phyloP scores from a whole-genome alignment of 2,113 vertebrate genomes.

The Rhinoptilus africanus region DNA sequence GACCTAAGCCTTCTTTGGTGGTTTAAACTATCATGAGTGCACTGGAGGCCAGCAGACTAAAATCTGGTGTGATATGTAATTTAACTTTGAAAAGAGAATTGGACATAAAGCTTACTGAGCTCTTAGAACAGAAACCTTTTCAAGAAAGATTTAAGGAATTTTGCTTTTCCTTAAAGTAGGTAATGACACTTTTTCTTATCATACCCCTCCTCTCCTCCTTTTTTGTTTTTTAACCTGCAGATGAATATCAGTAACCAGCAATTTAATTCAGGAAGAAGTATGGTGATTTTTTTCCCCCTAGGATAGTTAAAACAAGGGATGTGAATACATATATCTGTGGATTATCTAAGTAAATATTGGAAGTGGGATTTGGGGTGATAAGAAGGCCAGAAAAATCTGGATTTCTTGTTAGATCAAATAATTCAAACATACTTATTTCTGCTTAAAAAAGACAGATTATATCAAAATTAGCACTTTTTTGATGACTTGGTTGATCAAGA shows the following conservation, averaged over 20 bases:
- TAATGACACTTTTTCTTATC: neutral
- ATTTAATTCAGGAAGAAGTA: neutral
- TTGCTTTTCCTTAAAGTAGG: neutral
- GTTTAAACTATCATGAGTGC: neutral
- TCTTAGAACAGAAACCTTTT: neutral
- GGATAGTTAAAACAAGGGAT: neutral
- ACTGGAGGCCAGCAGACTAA: neutral
- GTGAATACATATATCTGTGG: neutral
- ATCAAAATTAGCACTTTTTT: neutral
- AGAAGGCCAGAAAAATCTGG: neutral
- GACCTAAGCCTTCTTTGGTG: neutral
- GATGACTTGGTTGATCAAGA: neutral
- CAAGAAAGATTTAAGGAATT: neutral
- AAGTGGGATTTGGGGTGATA: neutral
- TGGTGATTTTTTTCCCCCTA: neutral
- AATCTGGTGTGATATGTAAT: accelerated
- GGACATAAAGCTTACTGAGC: neutral
- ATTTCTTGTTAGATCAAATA: neutral
- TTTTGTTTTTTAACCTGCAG: neutral
- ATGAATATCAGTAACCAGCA: neutral
- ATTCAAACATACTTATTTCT: neutral
- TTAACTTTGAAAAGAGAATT: neutral
- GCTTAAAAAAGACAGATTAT: neutral
- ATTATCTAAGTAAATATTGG: neutral
- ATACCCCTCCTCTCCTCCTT: accelerated